Evolutionary conservation across 2,113 vertebrate species (phyloP).

Genomic region (Phainopepla nitens): DNA sequence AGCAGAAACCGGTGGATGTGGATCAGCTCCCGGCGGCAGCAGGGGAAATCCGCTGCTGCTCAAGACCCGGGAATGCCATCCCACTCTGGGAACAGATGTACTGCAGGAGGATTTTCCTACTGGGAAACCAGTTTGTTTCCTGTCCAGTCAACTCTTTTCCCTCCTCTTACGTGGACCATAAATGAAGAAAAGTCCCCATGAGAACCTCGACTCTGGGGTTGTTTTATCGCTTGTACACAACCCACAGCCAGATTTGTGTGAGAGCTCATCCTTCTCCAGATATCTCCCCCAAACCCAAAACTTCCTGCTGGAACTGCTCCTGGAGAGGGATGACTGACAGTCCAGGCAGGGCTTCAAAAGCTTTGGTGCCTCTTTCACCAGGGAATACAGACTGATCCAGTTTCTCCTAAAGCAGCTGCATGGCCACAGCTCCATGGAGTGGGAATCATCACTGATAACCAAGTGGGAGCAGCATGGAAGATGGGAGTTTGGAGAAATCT

Average conservation of each 20-base stretch:
- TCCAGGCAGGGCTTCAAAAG: neutral
- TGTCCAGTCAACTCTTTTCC: neutral
- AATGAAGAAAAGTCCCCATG: neutral
- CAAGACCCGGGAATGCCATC: neutral
- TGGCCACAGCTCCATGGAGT: fast-evolving
- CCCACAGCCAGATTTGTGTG: neutral
- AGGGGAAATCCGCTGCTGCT: neutral
- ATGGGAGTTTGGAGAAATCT: neutral
- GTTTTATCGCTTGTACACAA: neutral
- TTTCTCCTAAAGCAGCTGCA: neutral
- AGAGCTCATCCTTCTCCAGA: neutral
- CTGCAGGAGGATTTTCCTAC: neutral
- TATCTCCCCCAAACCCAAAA: neutral
- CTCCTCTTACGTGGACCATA: fast-evolving
- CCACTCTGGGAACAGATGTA: neutral
- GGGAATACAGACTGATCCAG: neutral
- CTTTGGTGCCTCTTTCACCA: neutral
- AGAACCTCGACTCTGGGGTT: fast-evolving
- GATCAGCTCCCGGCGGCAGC: neutral
- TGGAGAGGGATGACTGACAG: neutral
- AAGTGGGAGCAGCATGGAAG: neutral
- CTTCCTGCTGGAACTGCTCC: neutral
- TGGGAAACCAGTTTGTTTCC: neutral
- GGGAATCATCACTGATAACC: neutral
- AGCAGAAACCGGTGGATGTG: neutral